phyloP scores from a whole-genome alignment of 2,888 invertebrate species.

The Drosophila kambysellisi region DNA sequence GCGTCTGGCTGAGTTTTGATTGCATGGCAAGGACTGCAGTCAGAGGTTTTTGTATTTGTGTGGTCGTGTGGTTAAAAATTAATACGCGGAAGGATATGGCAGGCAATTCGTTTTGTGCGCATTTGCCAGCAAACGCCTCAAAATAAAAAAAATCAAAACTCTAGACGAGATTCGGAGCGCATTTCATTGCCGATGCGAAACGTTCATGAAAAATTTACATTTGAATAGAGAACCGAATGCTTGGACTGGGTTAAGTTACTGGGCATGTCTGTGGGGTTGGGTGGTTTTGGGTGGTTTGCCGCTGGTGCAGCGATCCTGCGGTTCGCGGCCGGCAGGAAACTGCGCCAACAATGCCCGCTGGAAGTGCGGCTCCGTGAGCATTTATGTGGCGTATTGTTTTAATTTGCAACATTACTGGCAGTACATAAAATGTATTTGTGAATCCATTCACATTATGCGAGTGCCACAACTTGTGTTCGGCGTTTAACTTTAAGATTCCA shows the following conservation, averaged over 20 bases:
- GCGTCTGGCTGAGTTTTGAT: slow-evolving; percentile 61
- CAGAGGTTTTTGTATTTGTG: slow-evolving; percentile 50
- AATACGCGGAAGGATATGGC: slow-evolving; percentile 81
- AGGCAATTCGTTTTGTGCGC: slow-evolving; percentile 76
- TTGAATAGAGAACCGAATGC: slow-evolving; percentile 67
- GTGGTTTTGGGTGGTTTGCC: slow-evolving; percentile 15
- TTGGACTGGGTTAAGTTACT: slow-evolving; percentile 3
- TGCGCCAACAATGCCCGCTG: slow-evolving; percentile 70
- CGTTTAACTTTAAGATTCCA: slow-evolving; percentile 36
- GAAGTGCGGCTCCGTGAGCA: slow-evolving; percentile 77
- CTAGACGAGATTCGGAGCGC: slow-evolving; percentile 46
- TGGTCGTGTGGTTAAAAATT: slow-evolving; percentile 75
- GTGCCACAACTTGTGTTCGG: background rate
- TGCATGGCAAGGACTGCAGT: slow-evolving; percentile 42
- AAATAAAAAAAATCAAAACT: slow-evolving; percentile 48
- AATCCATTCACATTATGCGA: slow-evolving; percentile 27
- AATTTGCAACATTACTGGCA: slow-evolving; percentile 64
- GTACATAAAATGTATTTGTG: slow-evolving; percentile 19
- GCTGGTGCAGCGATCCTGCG: slow-evolving; percentile 56
- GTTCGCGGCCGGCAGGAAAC: slow-evolving; percentile 54
- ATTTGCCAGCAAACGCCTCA: slow-evolving; percentile 43
- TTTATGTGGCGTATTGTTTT: slow-evolving; percentile 80
- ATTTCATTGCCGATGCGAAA: slow-evolving; percentile 51
- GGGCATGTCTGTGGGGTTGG: slow-evolving; percentile 1
- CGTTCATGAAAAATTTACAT: slow-evolving; percentile 77